Evolutionary conservation across 2,888 invertebrate species (phyloP), one percentile per base, ranked within the genome.

Genomic region (Eristalis tenax): DNA sequence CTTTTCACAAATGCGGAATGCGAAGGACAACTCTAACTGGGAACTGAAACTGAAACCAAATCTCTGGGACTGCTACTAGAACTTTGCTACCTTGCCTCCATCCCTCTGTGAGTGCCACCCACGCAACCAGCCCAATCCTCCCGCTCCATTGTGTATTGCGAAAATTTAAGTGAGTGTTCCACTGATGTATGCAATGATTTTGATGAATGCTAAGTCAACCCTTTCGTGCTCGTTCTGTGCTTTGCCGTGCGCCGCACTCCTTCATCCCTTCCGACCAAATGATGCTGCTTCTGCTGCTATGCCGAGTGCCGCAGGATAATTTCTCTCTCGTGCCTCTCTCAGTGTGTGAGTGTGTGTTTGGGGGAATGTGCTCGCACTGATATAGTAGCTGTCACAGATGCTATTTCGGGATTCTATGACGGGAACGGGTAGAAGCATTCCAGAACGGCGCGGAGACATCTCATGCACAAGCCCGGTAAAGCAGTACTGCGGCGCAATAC

Each of bases 381-480:
- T 83, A 87, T 76, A 79, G 83, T 68, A 68, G 79, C 79, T 87
- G 87, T 87, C 87, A 80, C 87, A 87, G 87, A 87, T 87, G 87
- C 83, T 83, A 78, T 87, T 87, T 79, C 83, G 75, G 78, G 83
- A 83, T 83, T 87, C 71, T 87, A 76, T 76, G 83, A 75, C 83
- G 83, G 76, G 75, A 87, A 83, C 68, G 68, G 78, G 78, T 66
- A 26, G 23, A 75, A 70, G 70, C 56, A 86, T 86, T 86, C 78
- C 82, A 79, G 50, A 35, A 78, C 74, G 59, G 23, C 69, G 22
- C 56, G 43, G 56, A 59, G 61, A 43, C 57, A 77, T 76, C 66
- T 50, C 38, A 70, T 59, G 61, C 35, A 71, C 70, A 70, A 32
- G 61, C 61, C 56, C 15, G 32, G 38, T 26, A 18, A 43, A 13